phyloP scores from a whole-genome alignment of 2,888 invertebrate species.

The Carpatolechia fugitivella region DNA sequence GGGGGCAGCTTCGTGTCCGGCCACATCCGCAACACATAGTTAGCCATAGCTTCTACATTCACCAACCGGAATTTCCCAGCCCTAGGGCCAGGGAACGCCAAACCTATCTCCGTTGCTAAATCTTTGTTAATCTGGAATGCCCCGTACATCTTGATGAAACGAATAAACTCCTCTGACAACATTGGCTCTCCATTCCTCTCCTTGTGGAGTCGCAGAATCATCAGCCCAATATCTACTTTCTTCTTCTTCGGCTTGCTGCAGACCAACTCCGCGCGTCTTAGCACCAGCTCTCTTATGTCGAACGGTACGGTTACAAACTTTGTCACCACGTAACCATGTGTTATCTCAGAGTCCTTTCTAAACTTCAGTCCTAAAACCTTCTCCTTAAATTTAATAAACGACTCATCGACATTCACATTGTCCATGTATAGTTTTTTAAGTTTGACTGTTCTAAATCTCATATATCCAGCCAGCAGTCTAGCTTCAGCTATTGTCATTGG shows the following conservation, averaged over 20 bases:
- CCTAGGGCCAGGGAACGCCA: conserved; percentile 12
- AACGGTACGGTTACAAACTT: conserved; percentile 21
- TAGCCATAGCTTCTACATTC: neutral
- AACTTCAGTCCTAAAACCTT: neutral
- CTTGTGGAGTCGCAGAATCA: conserved; percentile 36
- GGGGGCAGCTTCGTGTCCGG: conserved; percentile 21
- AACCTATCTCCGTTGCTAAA: conserved; percentile 20
- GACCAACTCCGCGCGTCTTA: conserved; percentile 40
- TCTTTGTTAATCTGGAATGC: conserved; percentile 32
- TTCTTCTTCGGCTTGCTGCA: conserved; percentile 36
- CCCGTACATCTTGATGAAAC: conserved; percentile 26
- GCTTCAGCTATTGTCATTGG: conserved; percentile 30
- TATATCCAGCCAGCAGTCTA: conserved; percentile 28
- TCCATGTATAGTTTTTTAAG: neutral
- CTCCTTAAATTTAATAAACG: neutral
- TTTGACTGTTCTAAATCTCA: conserved; percentile 25
- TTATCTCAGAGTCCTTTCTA: neutral
- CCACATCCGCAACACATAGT: conserved; percentile 19
- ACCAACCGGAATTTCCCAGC: neutral
- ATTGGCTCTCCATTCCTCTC: conserved; percentile 27
- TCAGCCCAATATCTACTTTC: conserved; percentile 39
- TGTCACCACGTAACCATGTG: conserved; percentile 27
- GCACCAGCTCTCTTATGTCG: conserved; percentile 38
- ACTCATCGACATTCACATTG: neutral
- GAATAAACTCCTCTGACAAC: conserved; percentile 29